Conservation (phyloP, 2,797 vertebrate genomes). For the Ispidina picta region DNA sequence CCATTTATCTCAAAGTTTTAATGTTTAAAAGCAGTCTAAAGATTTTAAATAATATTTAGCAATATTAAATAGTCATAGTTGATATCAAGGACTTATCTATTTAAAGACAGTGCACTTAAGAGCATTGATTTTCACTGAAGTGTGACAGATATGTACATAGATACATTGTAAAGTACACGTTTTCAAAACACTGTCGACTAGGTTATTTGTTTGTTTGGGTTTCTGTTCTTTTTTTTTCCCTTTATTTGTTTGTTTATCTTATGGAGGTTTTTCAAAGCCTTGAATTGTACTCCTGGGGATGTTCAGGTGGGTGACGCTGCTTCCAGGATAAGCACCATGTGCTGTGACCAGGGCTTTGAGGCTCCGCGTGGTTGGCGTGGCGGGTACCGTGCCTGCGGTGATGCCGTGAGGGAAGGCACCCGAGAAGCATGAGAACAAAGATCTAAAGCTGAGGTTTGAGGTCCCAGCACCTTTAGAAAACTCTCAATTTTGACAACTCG, state of each 20-base stretch:
- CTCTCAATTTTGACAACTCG: not conserved
- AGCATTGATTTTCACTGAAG: not conserved
- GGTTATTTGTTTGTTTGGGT: not conserved
- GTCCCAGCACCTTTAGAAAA: not conserved
- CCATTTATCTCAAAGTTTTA: not conserved
- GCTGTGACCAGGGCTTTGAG: fast-evolving
- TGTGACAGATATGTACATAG: not conserved
- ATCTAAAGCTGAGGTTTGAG: fast-evolving
- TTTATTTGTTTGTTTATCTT: not conserved
- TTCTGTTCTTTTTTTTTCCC: not conserved
- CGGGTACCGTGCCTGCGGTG: fast-evolving
- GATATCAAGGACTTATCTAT: not conserved
- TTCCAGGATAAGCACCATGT: not conserved
- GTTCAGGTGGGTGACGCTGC: fast-evolving
- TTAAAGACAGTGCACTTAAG: not conserved
- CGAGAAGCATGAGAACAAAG: not conserved
- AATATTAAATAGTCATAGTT: not conserved
- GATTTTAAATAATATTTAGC: not conserved
- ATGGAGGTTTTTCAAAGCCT: no score
- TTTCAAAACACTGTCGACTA: not conserved
- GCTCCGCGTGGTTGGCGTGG: fast-evolving
- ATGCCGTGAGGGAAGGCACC: fast-evolving
- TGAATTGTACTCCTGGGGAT: fast-evolving
- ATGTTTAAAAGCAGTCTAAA: not conserved
- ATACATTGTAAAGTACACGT: not conserved